Evolutionary conservation across 1,140 invertebrate genomes (phyloP).

Genomic region (Hermetia illucens): DNA sequence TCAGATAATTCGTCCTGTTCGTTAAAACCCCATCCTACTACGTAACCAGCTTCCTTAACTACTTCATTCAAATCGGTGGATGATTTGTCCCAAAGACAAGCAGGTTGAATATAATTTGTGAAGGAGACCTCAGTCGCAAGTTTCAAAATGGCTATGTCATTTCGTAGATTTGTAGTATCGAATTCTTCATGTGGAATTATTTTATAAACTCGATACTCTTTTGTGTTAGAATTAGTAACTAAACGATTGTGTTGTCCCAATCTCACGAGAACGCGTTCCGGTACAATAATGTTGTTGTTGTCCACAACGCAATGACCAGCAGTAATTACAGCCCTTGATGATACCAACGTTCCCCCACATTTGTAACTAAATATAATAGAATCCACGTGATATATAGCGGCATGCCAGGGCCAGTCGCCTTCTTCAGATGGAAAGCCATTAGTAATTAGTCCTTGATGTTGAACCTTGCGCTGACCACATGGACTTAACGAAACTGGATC

Average conservation of each 20-base stretch:
- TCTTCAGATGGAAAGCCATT: not conserved
- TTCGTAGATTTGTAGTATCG: slow-evolving; percentile 14
- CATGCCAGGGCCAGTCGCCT: slow-evolving; percentile 2
- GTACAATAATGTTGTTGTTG: not conserved
- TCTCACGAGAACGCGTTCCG: slow-evolving; percentile 29
- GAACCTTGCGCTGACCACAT: not conserved
- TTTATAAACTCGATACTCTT: slow-evolving; percentile 15
- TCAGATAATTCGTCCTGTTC: not conserved
- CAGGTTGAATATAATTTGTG: slow-evolving; percentile 43
- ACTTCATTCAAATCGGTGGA: slow-evolving; percentile 30
- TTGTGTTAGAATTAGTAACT: slow-evolving; percentile 10
- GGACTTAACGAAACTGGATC: not conserved
- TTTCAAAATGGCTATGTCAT: slow-evolving; percentile 50
- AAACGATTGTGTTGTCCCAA: slow-evolving; percentile 26
- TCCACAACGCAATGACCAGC: slow-evolving; percentile 3
- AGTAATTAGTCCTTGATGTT: not conserved
- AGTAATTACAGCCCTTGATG: slow-evolving; percentile 5
- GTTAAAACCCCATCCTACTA: slow-evolving; percentile 47
- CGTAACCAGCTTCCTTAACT: slow-evolving; percentile 29
- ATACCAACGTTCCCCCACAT: slow-evolving; percentile 46
- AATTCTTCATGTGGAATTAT: slow-evolving; percentile 7
- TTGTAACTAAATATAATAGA: slow-evolving; percentile 6
- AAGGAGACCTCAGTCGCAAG: slow-evolving; percentile 36
- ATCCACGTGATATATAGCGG: not conserved
- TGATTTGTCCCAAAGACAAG: slow-evolving; percentile 44